These are phyloP conservation scores for Stenchaetothrips biformis DNA, from an alignment of 2,888 invertebrate genomes.

Conservation along the genomic window DNA sequence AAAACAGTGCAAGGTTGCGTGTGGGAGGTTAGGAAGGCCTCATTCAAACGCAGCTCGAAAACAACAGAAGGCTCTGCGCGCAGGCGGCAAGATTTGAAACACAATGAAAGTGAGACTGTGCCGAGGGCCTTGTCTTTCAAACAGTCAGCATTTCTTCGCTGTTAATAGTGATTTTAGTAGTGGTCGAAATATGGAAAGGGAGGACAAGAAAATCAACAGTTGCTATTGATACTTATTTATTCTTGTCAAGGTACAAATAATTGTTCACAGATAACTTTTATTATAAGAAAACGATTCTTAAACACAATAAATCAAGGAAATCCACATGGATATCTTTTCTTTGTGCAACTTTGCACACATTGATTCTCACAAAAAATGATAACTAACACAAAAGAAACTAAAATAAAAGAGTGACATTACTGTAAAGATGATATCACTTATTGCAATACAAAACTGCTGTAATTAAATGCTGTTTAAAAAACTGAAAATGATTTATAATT, in stretches of 20 bases:
- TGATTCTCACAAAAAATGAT: neutral
- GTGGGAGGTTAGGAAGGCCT: neutral
- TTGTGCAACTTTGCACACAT: neutral
- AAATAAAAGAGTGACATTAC: too few species aligned
- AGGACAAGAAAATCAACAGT: neutral
- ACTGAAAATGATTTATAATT: neutral
- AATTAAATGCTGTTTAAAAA: neutral
- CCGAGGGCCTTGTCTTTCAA: too few species aligned
- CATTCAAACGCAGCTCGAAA: neutral
- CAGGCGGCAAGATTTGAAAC: neutral
- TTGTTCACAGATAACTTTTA: neutral
- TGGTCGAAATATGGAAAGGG: too few species aligned
- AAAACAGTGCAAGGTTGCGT: neutral
- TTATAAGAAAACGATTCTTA: neutral
- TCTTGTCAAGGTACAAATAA: neutral
- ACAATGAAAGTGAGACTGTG: too few species aligned
- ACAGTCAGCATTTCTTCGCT: too few species aligned
- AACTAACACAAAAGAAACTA: neutral
- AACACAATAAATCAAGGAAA: neutral
- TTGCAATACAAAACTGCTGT: neutral
- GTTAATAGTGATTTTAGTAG: too few species aligned
- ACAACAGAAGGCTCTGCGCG: too few species aligned
- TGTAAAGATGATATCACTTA: neutral
- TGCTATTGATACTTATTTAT: neutral
- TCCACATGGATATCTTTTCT: too few species aligned